Percentiles rank a stretch among this genome's conserved stretches.
Conservation (phyloP, 1,140 invertebrate species). For the Pemphigus obesinymphae region DNA sequence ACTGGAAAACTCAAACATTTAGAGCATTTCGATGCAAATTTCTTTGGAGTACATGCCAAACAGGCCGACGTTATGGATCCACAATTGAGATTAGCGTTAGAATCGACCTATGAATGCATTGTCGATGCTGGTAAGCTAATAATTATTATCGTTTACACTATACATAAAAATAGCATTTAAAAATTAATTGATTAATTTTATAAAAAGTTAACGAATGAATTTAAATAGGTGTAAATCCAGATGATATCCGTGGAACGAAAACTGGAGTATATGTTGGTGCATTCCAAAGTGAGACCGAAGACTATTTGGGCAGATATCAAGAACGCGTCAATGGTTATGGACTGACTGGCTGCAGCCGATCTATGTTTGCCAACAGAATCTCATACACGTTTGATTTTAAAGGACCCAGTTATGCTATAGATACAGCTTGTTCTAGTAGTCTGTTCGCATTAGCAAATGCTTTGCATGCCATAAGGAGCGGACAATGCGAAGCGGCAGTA, state of each 20-base stretch:
- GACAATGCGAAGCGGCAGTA: conserved; percentile 86
- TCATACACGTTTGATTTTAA: conserved; percentile 91
- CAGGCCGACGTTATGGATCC: conserved; percentile 95
- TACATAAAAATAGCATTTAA: no score
- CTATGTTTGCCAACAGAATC: conserved; percentile 94
- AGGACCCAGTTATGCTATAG: conserved; percentile 86
- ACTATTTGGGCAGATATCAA: conserved; percentile 69
- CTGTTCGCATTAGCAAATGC: conserved; percentile 85
- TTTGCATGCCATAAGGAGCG: conserved; percentile 70
- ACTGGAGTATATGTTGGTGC: conserved; percentile 90
- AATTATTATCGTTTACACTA: no score
- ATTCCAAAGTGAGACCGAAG: conserved; percentile 78
- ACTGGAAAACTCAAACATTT: conserved; percentile 88
- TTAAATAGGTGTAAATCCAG: conserved; percentile 67
- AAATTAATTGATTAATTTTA: no score
- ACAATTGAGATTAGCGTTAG: conserved; percentile 82
- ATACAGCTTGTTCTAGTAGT: conserved; percentile 94
- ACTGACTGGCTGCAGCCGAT: conserved; percentile 82
- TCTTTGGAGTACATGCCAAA: conserved; percentile 89
- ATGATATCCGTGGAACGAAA: conserved; percentile 69
- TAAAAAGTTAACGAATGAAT: not conserved
- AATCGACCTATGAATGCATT: conserved; percentile 88
- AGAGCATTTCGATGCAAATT: conserved; percentile 81
- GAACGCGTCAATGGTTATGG: conserved; percentile 85
- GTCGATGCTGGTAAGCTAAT: conserved; percentile 72